A percentile compares a stretch with the other conserved stretches of the same genome.
Conservation (phyloP, 2,113 vertebrate species). For the Solea solea region DNA sequence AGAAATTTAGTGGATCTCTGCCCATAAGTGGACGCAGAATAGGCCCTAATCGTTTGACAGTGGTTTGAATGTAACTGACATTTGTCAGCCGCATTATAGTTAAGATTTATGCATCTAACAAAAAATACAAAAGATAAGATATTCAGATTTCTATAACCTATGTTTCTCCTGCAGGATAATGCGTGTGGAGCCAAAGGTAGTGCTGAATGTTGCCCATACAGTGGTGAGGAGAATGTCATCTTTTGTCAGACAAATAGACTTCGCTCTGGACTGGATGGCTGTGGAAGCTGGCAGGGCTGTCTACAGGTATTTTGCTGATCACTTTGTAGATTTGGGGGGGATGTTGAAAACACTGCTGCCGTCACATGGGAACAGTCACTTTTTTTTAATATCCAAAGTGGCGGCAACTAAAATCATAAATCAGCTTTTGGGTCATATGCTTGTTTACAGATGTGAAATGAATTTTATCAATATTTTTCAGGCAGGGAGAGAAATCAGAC, state of each 20-base stretch:
- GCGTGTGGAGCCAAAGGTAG: constrained; percentile 89
- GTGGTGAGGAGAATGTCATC: constrained; percentile 92
- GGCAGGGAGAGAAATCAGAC: constrained; percentile 93
- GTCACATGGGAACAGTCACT: neutral
- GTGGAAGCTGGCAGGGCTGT: constrained; percentile 93
- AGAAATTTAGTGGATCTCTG: too few species aligned
- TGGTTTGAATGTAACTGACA: too few species aligned
- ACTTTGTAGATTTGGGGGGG: neutral
- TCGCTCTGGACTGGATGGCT: constrained; percentile 98
- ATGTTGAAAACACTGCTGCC: neutral
- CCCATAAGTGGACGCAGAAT: too few species aligned
- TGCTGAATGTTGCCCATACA: constrained; percentile 90
- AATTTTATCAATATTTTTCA: constrained; percentile 60
- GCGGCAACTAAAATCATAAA: neutral
- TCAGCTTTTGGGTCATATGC: neutral
- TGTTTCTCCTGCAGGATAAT: constrained; percentile 85
- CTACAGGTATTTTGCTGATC: constrained; percentile 85
- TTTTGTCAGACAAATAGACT: constrained; percentile 94
- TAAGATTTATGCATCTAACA: too few species aligned
- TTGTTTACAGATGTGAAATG: constrained; percentile 14
- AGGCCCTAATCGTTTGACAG: too few species aligned
- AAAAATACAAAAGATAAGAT: neutral
- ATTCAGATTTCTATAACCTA: neutral
- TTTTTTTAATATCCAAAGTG: neutral
- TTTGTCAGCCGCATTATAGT: too few species aligned